Conservation (phyloP, 1,140 invertebrate species). For the Melanaphis sacchari region DNA sequence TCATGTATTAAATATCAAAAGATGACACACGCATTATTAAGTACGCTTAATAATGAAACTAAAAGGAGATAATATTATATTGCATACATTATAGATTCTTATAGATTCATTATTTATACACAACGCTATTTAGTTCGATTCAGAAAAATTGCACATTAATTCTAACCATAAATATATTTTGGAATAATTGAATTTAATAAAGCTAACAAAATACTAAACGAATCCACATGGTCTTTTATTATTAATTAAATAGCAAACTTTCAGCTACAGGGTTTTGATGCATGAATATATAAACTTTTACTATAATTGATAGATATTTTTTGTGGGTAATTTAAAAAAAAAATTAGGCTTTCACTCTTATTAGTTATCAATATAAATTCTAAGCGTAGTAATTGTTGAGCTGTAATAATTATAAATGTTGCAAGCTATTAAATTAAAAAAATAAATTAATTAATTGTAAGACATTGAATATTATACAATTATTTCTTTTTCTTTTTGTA, state of each 20-base stretch:
- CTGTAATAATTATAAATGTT: too few relatives aligned
- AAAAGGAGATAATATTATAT: not conserved
- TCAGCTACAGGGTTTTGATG: not conserved
- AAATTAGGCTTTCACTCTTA: not conserved
- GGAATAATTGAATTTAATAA: not conserved
- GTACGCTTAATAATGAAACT: not conserved
- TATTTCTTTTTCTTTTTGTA: not conserved
- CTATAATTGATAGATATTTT: not conserved
- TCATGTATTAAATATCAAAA: not conserved
- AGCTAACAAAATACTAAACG: not conserved
- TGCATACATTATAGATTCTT: not conserved
- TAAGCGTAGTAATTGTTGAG: too few relatives aligned
- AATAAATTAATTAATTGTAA: too few relatives aligned
- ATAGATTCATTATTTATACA: not conserved
- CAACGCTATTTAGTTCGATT: not conserved
- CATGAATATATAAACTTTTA: too few relatives aligned
- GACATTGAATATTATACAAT: too few relatives aligned
- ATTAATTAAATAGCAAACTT: not conserved
- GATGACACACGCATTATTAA: not conserved
- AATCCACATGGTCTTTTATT: not conserved
- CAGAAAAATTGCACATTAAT: not conserved
- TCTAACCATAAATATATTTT: not conserved
- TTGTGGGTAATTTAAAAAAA: too few relatives aligned
- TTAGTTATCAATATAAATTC: not conserved
- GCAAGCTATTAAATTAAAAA: too few relatives aligned